Evolutionary conservation across 2,888 invertebrate genomes (phyloP).

Genomic region (Diogma glabrata): DNA sequence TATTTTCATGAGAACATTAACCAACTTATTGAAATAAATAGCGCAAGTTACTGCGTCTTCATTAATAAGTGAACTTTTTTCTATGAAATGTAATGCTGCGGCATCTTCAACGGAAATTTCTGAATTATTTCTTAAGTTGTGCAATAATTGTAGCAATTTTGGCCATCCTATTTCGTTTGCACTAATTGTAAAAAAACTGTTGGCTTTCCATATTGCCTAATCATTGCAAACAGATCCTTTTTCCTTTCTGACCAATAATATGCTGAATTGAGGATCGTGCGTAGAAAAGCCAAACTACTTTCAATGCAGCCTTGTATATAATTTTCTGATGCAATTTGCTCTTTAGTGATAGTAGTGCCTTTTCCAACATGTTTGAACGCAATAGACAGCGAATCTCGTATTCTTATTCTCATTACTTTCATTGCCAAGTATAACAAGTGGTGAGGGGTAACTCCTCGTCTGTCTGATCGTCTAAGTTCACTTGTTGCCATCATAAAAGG

Average conservation of each 20-base stretch:
- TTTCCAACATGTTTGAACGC: slow-evolving; percentile 18
- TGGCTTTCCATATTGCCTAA: not conserved
- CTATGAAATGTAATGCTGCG: no score
- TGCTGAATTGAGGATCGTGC: slow-evolving; percentile 27
- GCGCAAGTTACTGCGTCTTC: slow-evolving; percentile 19
- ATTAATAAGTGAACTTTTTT: slow-evolving; percentile 22
- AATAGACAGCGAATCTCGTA: slow-evolving; percentile 10
- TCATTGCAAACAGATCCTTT: slow-evolving; percentile 8
- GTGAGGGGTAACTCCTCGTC: slow-evolving; percentile 18
- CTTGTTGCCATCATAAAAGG: not conserved
- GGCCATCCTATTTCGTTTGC: not conserved
- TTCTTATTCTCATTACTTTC: slow-evolving; percentile 25
- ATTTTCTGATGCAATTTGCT: slow-evolving; percentile 16
- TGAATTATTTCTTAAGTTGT: not conserved
- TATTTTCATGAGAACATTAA: not conserved
- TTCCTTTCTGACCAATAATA: slow-evolving; percentile 19
- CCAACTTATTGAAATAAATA: not conserved
- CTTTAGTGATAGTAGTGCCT: slow-evolving; percentile 16
- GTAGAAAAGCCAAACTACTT: slow-evolving; percentile 25
- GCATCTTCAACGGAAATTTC: not conserved
- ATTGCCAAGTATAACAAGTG: slow-evolving; percentile 31
- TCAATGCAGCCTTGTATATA: slow-evolving; percentile 10
- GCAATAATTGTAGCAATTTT: not conserved
- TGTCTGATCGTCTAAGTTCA: not conserved
- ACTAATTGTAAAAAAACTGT: not conserved